A percentile compares a stretch with the other conserved stretches of the same genome.
These are phyloP conservation scores for Drosophila percnosoma DNA, from an alignment of 2,888 invertebrate genomes.

Conservation along the genomic window DNA sequence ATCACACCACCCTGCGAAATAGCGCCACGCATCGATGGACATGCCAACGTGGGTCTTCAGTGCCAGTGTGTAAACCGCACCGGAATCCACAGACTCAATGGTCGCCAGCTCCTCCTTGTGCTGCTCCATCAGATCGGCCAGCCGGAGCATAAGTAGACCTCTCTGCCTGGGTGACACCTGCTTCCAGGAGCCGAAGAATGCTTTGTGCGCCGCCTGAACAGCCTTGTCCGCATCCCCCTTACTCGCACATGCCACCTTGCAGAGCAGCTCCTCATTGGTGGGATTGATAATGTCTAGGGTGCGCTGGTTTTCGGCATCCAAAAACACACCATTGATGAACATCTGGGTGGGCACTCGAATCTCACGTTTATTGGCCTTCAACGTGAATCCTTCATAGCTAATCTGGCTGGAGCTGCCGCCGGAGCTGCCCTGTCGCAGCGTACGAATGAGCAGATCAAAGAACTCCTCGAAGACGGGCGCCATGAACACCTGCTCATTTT, in stretches of 20 bases:
- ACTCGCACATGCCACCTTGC: constrained; percentile 90
- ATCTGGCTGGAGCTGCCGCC: constrained; percentile 86
- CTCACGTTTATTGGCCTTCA: constrained; percentile 93
- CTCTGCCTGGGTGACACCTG: constrained; percentile 96
- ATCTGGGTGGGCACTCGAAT: constrained; percentile 95
- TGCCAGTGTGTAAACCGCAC: constrained; percentile 98
- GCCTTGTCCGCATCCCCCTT: constrained; percentile 94
- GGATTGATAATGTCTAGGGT: constrained; percentile 92
- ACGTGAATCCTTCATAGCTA: constrained; percentile 89
- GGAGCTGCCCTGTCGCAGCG: constrained; percentile 87
- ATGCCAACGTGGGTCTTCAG: constrained; percentile 98
- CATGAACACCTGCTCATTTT: constrained; percentile 97
- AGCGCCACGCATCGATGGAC: constrained; percentile 98
- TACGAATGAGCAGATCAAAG: constrained; percentile 88
- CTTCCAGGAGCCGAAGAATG: constrained; percentile 97
- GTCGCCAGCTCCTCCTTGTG: constrained; percentile 98
- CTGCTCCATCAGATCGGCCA: constrained; percentile 97
- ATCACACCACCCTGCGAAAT: constrained; percentile 98
- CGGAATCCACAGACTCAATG: constrained; percentile 96
- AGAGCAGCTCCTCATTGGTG: constrained; percentile 92
- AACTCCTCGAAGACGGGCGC: constrained; percentile 95
- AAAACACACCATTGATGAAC: constrained; percentile 96
- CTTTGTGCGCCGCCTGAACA: constrained; percentile 93
- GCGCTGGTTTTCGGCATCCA: constrained; percentile 90
- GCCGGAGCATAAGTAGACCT: constrained; percentile 92